Conservation (phyloP, 2,888 invertebrate genomes). For the Lydus trimaculatus region DNA sequence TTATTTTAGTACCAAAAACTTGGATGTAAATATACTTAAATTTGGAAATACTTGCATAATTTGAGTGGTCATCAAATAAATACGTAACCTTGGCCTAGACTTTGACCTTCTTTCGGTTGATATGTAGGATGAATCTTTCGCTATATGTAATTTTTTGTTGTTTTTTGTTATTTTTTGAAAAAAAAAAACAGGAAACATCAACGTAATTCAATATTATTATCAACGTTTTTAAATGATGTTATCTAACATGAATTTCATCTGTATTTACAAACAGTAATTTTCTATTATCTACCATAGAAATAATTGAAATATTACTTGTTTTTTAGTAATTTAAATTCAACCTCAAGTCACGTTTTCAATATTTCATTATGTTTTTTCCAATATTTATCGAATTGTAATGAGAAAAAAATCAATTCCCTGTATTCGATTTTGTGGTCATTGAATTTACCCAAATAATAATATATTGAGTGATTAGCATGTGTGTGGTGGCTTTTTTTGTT, state of each 20-base stretch:
- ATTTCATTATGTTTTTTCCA: not conserved
- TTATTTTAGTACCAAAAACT: not conserved
- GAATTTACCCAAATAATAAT: not conserved
- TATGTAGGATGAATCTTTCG: slow-evolving; percentile 3
- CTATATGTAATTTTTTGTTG: not conserved
- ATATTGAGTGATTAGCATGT: too few species aligned
- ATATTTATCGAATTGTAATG: not conserved
- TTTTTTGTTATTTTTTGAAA: not conserved
- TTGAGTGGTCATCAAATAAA: not conserved
- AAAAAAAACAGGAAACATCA: not conserved
- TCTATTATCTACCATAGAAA: not conserved
- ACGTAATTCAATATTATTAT: slow-evolving; percentile 1
- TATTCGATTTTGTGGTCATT: not conserved
- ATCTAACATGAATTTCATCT: not conserved
- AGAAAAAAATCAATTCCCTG: not conserved
- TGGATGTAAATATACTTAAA: not conserved
- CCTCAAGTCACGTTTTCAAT: not conserved
- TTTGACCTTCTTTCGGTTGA: slow-evolving; percentile 14
- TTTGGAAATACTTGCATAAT: not conserved
- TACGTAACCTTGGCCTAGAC: slow-evolving; percentile 18
- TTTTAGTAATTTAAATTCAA: not conserved
- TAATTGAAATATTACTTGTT: not conserved
- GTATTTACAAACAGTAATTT: not conserved
- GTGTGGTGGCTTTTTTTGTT: not conserved
- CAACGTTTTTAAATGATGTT: not conserved